These are phyloP conservation scores for Ypsolopha sequella DNA, from an alignment of 2,888 invertebrate genomes.

Conservation along the genomic window DNA sequence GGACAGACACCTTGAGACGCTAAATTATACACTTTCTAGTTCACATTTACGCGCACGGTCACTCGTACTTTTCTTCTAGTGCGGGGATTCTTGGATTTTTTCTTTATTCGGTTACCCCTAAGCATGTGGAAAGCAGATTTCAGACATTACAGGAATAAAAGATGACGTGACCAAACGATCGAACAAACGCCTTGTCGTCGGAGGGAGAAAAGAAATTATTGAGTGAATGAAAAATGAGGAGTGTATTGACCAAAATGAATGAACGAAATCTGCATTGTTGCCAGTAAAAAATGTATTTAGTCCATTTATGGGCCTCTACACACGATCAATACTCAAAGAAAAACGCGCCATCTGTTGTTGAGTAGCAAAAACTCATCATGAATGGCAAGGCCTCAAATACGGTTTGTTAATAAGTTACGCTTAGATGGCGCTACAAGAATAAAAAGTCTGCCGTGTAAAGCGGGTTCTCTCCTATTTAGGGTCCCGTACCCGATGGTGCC, in stretches of 20 bases:
- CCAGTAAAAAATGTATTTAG: too few species aligned
- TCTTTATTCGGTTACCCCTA: conserved; percentile 59
- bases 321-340: too few species aligned
- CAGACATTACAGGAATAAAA: conserved; percentile 55
- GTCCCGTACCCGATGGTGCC: too few species aligned
- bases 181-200: conserved; percentile 49
- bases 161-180: conserved; percentile 63
- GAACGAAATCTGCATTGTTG: neutral
- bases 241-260: neutral
- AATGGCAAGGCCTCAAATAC: too few species aligned
- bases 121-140: conserved; percentile 64
- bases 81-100: conserved; percentile 59
- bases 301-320: too few species aligned
- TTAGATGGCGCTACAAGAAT: too few species aligned
- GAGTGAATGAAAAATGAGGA: conserved; percentile 13
- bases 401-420: too few species aligned
- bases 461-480: too few species aligned
- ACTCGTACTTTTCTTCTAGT: conserved; percentile 57
- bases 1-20: conserved; percentile 45
- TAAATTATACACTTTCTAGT: conserved; percentile 54
- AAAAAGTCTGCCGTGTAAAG: too few species aligned
- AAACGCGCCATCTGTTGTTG: too few species aligned
- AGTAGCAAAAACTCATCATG: too few species aligned
- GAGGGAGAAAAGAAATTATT: conserved; percentile 47
- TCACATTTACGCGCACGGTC: conserved; percentile 46